These are phyloP conservation scores for Paragorgia papillata DNA, from an alignment of 92 coral and sea anemone genomes.

Conservation along the genomic window DNA sequence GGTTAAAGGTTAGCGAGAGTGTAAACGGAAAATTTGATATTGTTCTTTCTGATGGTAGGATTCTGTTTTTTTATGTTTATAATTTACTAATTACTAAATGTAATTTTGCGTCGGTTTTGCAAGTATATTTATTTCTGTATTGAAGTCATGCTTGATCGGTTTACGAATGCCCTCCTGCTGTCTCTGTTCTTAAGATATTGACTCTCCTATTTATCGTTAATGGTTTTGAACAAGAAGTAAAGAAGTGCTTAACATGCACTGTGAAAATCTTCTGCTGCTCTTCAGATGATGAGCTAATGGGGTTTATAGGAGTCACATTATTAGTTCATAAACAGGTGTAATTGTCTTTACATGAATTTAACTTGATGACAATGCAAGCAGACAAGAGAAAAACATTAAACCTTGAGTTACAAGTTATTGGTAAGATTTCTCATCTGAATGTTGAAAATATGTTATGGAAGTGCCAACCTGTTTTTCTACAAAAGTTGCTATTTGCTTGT, in stretches of 20 bases:
- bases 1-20: slow-evolving; percentile 40
- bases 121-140: background rate
- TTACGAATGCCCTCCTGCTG: slow-evolving; percentile 34
- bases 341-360: too few relatives aligned
- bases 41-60: slow-evolving; percentile 42
- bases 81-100: background rate
- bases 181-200: background rate
- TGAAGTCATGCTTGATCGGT: slow-evolving; percentile 30
- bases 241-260: too few relatives aligned
- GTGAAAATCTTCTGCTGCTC: too few relatives aligned
- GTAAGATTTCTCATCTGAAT: slow-evolving; percentile 7
- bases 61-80: background rate
- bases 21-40: slow-evolving; percentile 36
- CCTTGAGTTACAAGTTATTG: background rate
- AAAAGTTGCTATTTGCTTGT: too few relatives aligned
- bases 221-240: background rate
- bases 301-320: too few relatives aligned
- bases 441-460: background rate
- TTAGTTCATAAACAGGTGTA: too few relatives aligned
- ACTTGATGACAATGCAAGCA: too few relatives aligned
- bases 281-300: too few relatives aligned
- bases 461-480: too few relatives aligned
- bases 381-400: too few relatives aligned
- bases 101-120: slow-evolving; percentile 8
- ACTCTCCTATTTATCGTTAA: background rate